Base-by-base conservation (phyloP, 2,113 vertebrate species). In the Gorilla gorilla region DNA sequence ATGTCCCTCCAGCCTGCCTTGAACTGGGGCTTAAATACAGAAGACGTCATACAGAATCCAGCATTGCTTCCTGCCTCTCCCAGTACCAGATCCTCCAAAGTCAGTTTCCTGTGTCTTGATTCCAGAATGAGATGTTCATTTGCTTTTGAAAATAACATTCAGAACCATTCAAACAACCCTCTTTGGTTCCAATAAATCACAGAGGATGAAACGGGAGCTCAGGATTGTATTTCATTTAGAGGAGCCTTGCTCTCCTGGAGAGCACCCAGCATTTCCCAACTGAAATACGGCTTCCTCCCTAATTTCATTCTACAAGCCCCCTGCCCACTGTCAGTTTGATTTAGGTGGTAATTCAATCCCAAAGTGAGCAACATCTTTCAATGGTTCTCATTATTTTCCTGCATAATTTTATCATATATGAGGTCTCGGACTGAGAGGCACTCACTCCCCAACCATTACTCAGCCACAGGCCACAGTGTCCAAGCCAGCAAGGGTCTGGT, bases 61-160 rank as follows among this genome's bases (percentile, higher is more conserved):
- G 7, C 3, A 45, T 38, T 0, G 4, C 73, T 48, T 27, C 17
- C 59, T 83, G 75, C 43, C 10, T 45, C 11, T 81, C 82, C 68
- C 66, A 73, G 32, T 30, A 52, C 35, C 0, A 14, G 48, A 45
- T 70, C 80, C 85, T 97, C 68, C 14, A 14, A 12, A 45, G 92
- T 91, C 81, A 66, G 78, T 40, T 97, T 97, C 97, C 96, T 85
- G 25, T 32, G 43, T 91, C 22, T 32, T 8, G 7, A 2, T 95
- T 97, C 97, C 94, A 80, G 98, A 96, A 68, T 97, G 93, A 68
- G 97, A 96, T 94, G 98, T 97, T 98, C 97, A 96, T 95, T 93
- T 76, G 94, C 5, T 90, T 98, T 94, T 90, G 88, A 93, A 98
- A 98, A 96, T 2, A 94, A 86, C 95, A 43, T 92, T 96, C 20